Evolutionary conservation across 2,113 vertebrate genomes (phyloP).

Genomic region (Prionailurus viverrinus): DNA sequence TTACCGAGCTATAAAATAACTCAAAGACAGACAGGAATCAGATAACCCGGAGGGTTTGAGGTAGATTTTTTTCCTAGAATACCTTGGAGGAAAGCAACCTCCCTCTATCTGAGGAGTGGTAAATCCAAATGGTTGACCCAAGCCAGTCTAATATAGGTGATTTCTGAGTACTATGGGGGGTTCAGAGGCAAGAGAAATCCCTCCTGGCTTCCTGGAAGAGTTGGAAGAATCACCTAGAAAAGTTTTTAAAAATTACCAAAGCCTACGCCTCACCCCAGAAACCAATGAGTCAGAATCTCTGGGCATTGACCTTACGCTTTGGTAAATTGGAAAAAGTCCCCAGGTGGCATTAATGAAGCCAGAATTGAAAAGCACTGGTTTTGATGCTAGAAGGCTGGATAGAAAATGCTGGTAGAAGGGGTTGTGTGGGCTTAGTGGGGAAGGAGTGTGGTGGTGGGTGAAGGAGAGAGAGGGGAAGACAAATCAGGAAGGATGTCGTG

Average conservation of each 20-base stretch:
- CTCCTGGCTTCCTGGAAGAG: conserved; percentile 1
- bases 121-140: not conserved
- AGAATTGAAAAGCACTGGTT: not conserved
- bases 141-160: not conserved
- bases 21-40: not conserved
- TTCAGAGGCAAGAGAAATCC: not conserved
- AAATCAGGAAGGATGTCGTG: not conserved
- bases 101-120: not conserved
- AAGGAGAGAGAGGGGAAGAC: not conserved
- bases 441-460: not conserved
- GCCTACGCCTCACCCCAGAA: not conserved
- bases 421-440: not conserved
- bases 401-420: not conserved
- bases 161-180: not conserved
- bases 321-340: not conserved
- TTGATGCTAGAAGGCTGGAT: not conserved
- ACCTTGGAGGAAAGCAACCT: not conserved
- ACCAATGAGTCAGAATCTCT: not conserved
- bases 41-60: not conserved
- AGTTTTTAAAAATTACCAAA: not conserved
- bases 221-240: not conserved
- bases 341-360: not conserved
- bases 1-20: not conserved
- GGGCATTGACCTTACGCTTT: not conserved
- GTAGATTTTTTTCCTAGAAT: not conserved